These are phyloP conservation scores for Phocoena sinus DNA, from an alignment of 2,113 vertebrate species.

Conservation along the genomic window DNA sequence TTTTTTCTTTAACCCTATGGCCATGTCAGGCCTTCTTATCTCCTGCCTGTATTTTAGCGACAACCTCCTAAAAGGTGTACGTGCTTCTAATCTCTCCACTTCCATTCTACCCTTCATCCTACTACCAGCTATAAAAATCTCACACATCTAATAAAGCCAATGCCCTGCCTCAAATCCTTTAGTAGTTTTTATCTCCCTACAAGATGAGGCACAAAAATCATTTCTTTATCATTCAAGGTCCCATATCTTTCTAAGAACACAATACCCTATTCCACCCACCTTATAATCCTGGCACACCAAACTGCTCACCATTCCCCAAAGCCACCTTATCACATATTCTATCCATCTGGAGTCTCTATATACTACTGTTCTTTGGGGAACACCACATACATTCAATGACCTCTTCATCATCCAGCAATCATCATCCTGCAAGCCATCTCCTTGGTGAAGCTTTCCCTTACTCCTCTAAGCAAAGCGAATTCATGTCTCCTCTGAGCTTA, in stretches of 20 bases:
- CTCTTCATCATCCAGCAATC: neutral
- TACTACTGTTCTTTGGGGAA: neutral
- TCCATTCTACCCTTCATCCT: neutral
- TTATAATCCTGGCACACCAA: neutral
- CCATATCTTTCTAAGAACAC: neutral
- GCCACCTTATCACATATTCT: neutral
- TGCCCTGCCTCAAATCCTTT: neutral
- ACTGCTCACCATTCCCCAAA: slow-evolving; percentile 18
- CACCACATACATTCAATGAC: neutral
- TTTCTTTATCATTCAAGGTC: neutral
- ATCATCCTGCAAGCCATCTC: neutral
- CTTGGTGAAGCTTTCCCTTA: slow-evolving; percentile 14
- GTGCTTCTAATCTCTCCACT: neutral
- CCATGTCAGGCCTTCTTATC: neutral
- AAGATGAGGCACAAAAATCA: slow-evolving; percentile 12
- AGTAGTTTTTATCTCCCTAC: slow-evolving; percentile 16
- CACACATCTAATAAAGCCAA: neutral
- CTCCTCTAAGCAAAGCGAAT: neutral
- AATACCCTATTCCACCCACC: neutral
- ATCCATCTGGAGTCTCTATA: neutral
- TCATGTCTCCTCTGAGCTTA: neutral
- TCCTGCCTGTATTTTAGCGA: neutral
- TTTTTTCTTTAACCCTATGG: neutral
- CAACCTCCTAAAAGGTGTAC: neutral
- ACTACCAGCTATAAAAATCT: slow-evolving; percentile 17